Evolutionary conservation across 2,797 vertebrate genomes (phyloP).

Genomic region (Acrossocheilus wenchowensis): DNA sequence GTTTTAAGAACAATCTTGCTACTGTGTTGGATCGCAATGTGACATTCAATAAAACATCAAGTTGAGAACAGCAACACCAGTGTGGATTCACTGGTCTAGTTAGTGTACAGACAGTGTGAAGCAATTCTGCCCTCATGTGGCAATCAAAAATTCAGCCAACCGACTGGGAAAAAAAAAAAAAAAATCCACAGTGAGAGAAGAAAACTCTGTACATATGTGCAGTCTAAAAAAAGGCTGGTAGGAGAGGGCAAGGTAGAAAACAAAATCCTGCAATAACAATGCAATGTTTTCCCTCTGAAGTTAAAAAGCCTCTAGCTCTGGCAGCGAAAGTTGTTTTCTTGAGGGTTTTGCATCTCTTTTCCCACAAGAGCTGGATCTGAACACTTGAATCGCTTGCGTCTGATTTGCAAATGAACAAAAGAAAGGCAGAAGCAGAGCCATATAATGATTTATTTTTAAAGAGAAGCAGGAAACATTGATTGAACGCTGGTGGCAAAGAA

Average conservation of each 20-base stretch:
- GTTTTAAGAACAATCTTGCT: neutral
- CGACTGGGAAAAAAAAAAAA: neutral
- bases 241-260: constrained; percentile 7
- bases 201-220: constrained; percentile 16
- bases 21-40: neutral
- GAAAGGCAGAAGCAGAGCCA: constrained; percentile 6
- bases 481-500: constrained; percentile 43
- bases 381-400: constrained; percentile 12
- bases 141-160: constrained; percentile 13
- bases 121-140: constrained; percentile 73
- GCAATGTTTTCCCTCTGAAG: constrained; percentile 33
- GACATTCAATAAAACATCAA: neutral
- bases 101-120: constrained; percentile 42
- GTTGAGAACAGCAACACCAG: neutral
- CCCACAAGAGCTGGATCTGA: constrained; percentile 30
- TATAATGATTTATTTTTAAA: constrained; percentile 43
- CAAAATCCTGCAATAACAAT: constrained; percentile 28
- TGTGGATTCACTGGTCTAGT: constrained; percentile 2
- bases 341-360: constrained; percentile 24
- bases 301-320: constrained; percentile 12
- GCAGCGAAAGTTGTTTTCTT: constrained; percentile 15
- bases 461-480: constrained; percentile 39
- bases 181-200: neutral
- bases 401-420: constrained; percentile 43
- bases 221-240: neutral